These are phyloP conservation scores for Porites evermanni DNA, from an alignment of 92 coral and sea anemone species.

Conservation along the genomic window DNA sequence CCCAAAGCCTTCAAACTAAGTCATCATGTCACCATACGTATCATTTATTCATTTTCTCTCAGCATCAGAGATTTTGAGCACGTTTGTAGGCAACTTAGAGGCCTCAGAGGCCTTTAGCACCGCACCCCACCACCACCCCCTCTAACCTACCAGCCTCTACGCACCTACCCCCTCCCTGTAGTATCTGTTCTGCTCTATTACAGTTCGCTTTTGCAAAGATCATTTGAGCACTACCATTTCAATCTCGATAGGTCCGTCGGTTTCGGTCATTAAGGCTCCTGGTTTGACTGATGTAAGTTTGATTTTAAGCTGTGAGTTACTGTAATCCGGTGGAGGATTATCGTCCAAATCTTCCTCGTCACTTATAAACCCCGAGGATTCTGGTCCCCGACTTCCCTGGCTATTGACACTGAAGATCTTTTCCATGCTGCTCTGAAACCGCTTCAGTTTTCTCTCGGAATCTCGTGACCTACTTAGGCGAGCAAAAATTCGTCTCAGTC, in stretches of 20 bases:
- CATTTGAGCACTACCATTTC: conserved; percentile 32
- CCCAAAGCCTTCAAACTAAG: too few relatives aligned
- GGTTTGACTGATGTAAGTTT: background rate
- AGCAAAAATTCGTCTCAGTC: background rate
- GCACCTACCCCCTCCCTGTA: too few relatives aligned
- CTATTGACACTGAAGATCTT: conserved; percentile 26
- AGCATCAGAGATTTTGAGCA: too few relatives aligned
- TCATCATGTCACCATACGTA: too few relatives aligned
- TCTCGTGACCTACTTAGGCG: conserved; percentile 23
- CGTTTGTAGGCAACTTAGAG: too few relatives aligned
- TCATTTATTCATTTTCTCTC: too few relatives aligned
- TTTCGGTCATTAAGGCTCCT: conserved; percentile 14
- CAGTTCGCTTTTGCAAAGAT: background rate
- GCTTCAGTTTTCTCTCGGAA: conserved; percentile 25
- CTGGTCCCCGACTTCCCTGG: conserved; percentile 1
- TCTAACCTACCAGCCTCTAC: too few relatives aligned
- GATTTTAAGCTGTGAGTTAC: conserved; percentile 28
- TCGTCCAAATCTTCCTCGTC: conserved; percentile 32
- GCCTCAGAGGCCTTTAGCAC: too few relatives aligned
- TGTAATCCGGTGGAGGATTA: conserved; percentile 6
- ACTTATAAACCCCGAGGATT: conserved; percentile 47
- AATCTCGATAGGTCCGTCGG: conserved; percentile 33
- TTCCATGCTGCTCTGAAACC: conserved; percentile 32
- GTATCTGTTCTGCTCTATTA: too few relatives aligned
- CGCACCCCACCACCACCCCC: too few relatives aligned